These are phyloP conservation scores for Crematogaster levior DNA, from an alignment of 2,888 invertebrate genomes.

Conservation along the genomic window DNA sequence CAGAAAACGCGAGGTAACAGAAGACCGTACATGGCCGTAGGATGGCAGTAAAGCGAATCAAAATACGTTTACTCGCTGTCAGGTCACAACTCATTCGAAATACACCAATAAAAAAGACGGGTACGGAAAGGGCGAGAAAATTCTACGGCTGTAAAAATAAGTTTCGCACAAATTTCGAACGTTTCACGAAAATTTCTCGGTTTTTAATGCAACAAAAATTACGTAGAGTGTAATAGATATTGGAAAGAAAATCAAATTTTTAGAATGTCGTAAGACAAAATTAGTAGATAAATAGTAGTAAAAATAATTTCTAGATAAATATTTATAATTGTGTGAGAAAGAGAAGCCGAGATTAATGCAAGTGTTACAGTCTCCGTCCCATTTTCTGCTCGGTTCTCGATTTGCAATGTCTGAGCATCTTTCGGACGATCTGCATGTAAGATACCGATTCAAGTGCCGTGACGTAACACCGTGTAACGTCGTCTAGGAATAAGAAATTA, in stretches of 20 bases:
- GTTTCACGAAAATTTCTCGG: too few relatives aligned
- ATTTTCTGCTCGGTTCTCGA: background rate
- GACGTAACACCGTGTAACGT: slow-evolving; percentile 1
- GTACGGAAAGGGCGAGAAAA: background rate
- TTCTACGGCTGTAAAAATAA: background rate
- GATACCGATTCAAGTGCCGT: background rate
- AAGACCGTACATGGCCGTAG: background rate
- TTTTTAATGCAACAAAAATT: background rate
- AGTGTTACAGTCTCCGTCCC: background rate
- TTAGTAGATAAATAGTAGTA: background rate
- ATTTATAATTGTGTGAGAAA: background rate
- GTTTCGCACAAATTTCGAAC: background rate
- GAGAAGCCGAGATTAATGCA: background rate
- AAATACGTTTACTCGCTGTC: background rate
- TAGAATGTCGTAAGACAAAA: background rate
- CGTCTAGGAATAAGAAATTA: slow-evolving; percentile 48
- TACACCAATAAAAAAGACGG: background rate
- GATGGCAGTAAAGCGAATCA: background rate
- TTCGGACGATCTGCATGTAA: background rate
- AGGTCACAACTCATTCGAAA: background rate
- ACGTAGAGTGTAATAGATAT: background rate
- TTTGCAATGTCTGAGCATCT: background rate
- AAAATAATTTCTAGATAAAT: background rate
- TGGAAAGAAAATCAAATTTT: background rate
- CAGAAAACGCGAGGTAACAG: background rate